Base-by-base conservation (phyloP, 2,888 invertebrate genomes). In the Osmoderma eremita region DNA sequence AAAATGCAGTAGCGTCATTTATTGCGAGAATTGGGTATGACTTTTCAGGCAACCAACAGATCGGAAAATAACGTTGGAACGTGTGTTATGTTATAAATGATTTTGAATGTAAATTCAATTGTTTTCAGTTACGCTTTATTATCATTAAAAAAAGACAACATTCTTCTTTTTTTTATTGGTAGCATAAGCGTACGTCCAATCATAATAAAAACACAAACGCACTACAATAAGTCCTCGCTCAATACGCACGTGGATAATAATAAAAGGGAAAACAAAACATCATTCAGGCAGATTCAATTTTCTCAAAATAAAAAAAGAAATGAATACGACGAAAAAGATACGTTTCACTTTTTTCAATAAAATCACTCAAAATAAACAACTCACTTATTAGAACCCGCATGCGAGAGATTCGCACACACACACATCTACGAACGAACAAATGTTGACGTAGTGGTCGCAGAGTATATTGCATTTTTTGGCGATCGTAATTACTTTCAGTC, bases 391-490 rank as follows among this genome's bases (percentile, higher is more conserved):
- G 15, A 18, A 18, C 17, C n/a, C 13, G 15, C 38, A 38, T 10
- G 20, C 20, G 20, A 10, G 12, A 20, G 18, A 49, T 22, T 2
- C 49, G 6, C 10, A 49, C 50, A 15, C 13, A 50, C 30, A 30
- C 10, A 30, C 30, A 10, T 12, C 30, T 51, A 53, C 38, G 10
- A 30, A 30, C 30, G 10, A 10, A 30, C 30, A 30, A 30, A 30
- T 30, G 17, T 38, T 38, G 53, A 36, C 38, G 20, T 38, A 30
- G 30, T 30, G 18, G 15, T 45, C 18, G 18, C 5, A 22, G 10
- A 42, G 58, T 58, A 58, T 58, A 58, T 45, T 58, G 42, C 42
- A 24, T 58, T 42, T 58, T 53, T 53, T 39, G 4, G n/a, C 30
- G 22, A 8, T 24, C 15, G 56, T 58, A 58, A 58, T 58, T 42